These are phyloP conservation scores for Corythaixoides concolor DNA, from an alignment of 2,113 vertebrate genomes.

Conservation along the genomic window DNA sequence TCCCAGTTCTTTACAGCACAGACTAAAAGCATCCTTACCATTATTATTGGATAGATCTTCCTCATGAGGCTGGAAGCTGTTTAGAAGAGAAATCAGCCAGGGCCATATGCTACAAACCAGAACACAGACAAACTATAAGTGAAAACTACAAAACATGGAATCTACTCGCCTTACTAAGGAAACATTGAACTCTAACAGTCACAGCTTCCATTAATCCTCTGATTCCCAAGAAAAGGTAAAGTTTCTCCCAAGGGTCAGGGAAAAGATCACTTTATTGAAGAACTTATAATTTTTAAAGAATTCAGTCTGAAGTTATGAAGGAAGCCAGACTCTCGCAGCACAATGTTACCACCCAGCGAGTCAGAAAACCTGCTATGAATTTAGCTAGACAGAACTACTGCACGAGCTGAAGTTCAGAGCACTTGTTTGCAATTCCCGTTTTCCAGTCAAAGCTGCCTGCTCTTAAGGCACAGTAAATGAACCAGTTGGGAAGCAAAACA, in stretches of 20 bases:
- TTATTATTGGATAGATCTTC: conserved; percentile 85
- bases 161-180: neutral
- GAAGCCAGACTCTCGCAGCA: neutral
- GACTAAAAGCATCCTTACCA: conserved; percentile 73
- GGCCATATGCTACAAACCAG: conserved; percentile 89
- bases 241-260: neutral
- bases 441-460: neutral
- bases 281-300: neutral
- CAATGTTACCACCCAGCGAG: neutral
- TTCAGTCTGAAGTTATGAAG: neutral
- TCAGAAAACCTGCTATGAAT: neutral
- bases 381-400: neutral
- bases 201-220: neutral
- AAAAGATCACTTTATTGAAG: neutral
- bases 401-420: neutral
- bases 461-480: neutral
- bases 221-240: neutral
- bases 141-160: neutral
- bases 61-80: conserved; percentile 93
- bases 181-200: neutral
- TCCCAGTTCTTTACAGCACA: neutral
- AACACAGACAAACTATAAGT: neutral
- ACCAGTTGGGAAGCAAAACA: neutral
- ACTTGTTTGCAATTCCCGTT: neutral
- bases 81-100: conserved; percentile 95